phyloP scores from a whole-genome alignment of 2,888 invertebrate species.

The Hemithea aestivaria region DNA sequence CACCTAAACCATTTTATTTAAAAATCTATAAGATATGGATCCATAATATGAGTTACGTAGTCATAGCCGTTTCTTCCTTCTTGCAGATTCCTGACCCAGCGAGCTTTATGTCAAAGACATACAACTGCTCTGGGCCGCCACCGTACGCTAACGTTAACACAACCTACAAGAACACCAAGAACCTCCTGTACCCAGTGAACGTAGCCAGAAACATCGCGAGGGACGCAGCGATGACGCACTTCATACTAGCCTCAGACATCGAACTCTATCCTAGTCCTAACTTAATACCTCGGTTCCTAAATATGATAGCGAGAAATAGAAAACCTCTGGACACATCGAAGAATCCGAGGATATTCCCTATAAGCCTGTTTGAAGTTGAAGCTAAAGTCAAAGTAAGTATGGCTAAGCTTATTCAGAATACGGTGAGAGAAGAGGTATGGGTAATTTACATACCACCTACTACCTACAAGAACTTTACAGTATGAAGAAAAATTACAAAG shows the following conservation, averaged over 20 bases:
- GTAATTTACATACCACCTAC: too few species aligned
- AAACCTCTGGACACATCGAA: constrained; percentile 80
- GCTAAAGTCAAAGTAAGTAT: constrained; percentile 60
- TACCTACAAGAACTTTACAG: too few species aligned
- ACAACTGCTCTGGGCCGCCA: constrained; percentile 85
- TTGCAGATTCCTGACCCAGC: constrained; percentile 84
- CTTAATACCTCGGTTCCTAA: constrained; percentile 88
- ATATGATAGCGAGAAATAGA: constrained; percentile 88
- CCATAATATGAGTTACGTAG: too few species aligned
- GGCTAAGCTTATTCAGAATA: not conserved
- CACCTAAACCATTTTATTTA: too few species aligned
- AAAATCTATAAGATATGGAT: too few species aligned
- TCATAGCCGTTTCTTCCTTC: not conserved
- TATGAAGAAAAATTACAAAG: too few species aligned
- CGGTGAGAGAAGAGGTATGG: too few species aligned
- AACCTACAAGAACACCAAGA: constrained; percentile 89
- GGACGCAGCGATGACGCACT: constrained; percentile 89
- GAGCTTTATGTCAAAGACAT: constrained; percentile 79
- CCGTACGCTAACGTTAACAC: constrained; percentile 83
- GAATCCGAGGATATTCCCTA: constrained; percentile 87
- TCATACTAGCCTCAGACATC: constrained; percentile 91
- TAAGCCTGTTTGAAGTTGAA: constrained; percentile 94
- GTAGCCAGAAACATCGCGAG: constrained; percentile 94
- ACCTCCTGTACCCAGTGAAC: constrained; percentile 92
- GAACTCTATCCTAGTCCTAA: constrained; percentile 94